Evolutionary conservation across 2,113 vertebrate species (phyloP).

Genomic region (Pachycephala philippinensis): DNA sequence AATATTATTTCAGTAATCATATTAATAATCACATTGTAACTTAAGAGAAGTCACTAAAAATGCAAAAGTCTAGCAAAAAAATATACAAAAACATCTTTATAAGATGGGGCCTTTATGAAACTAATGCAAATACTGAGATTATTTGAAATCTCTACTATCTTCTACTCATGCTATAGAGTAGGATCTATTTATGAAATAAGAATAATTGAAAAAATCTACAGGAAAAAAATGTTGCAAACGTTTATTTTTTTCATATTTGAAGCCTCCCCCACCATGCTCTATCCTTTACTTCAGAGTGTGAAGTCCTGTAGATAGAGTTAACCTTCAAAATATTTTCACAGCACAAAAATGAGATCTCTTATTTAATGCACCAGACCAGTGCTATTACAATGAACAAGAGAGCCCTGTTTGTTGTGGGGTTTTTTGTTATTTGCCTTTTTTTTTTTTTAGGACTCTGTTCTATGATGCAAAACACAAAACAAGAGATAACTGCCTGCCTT

Average conservation of each 20-base stretch:
- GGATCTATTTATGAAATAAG: not conserved
- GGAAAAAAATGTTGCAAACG: not conserved
- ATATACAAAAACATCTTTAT: not conserved
- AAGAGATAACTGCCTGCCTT: not conserved
- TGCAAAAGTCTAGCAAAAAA: not conserved
- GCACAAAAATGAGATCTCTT: not conserved
- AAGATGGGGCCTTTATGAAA: not conserved
- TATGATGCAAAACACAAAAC: not conserved
- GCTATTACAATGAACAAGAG: not conserved
- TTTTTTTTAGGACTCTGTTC: not conserved
- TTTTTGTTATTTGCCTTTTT: not conserved
- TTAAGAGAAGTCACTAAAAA: not conserved
- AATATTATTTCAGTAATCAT: not conserved
- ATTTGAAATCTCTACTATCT: not conserved
- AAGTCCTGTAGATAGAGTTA: not conserved
- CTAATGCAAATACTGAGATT: not conserved
- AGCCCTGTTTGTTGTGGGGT: accelerated
- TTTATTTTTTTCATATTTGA: not conserved
- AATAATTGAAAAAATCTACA: not conserved
- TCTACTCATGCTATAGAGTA: not conserved
- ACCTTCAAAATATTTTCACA: not conserved
- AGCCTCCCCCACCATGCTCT: not conserved
- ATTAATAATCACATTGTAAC: not conserved
- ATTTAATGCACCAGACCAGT: not conserved
- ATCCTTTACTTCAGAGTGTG: not conserved